Evolutionary conservation across 2,888 invertebrate genomes (phyloP), one percentile per base, ranked within the genome.

Genomic region (Plutella xylostella): DNA sequence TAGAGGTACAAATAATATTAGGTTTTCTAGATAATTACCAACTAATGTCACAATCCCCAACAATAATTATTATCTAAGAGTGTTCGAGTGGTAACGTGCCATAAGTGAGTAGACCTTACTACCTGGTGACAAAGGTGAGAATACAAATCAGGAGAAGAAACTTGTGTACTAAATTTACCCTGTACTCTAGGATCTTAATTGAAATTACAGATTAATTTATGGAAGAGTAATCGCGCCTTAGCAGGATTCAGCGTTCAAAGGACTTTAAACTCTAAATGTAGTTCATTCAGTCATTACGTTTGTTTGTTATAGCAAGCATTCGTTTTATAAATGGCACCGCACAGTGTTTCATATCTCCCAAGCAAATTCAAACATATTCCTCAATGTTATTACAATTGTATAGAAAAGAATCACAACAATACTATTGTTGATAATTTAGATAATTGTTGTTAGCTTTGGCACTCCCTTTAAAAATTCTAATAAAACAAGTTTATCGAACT

Each of bases 161-260:
- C 57, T 68, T 63, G 77, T 76, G 76, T 77, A 69, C 73, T 82
- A 82, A 75, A 66, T 73, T 80, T 83, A 83, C 83, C 83, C 83
- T 83, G 83, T 83, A 76, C 70, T 78, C 79, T 82, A 82, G 79
- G 76, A 76, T 82, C 42, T 75, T 70, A 74, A 69, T 70, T 74
- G 77, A 75, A 67, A 64, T 66, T 66, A 74, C 59, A 57, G 65
- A 63, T 43, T 65, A 64, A 64, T 66, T 66, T 66, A 68, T 55
- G 55, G 63, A 33, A 34, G 44, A 31, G 17, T 25, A 12, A 12
- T 30, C 41, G 41, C 39, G 39, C 25, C 25, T 11, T 37, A 19
- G 19, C 37, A 5, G 17, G n/a, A n/a, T 12, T 17, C 19, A 19
- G 33, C n/a, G 20, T 12, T 19, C 37, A n/a, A 20, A n/a, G 18